phyloP scores from a whole-genome alignment of 2,888 invertebrate genomes.

The Beris chalybata region DNA sequence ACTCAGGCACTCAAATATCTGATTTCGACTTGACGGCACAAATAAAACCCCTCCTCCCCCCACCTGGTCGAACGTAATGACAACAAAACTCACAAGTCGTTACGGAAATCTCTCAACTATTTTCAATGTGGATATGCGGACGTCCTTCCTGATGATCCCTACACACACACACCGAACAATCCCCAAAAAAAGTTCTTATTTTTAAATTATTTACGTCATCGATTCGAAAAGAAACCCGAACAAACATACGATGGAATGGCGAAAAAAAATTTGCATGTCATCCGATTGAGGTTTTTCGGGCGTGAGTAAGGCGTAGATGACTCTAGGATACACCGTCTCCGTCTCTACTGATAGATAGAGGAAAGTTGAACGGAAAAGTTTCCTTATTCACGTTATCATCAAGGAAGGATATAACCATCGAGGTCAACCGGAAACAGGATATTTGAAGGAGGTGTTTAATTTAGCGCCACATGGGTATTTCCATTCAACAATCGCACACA shows the following conservation, averaged over 20 bases:
- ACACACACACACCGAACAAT: no score
- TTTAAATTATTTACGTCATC: conserved; percentile 16
- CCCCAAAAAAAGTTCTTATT: no score
- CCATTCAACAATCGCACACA: conserved; percentile 4
- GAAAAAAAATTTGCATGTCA: conserved; percentile 16
- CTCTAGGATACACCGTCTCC: no score
- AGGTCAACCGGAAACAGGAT: conserved; percentile 37
- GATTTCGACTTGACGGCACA: neutral
- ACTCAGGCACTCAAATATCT: conserved; percentile 22
- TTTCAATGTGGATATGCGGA: no score
- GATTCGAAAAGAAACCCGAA: neutral
- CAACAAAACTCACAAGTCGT: no score
- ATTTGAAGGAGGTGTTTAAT: conserved; percentile 39
- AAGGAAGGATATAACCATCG: conserved; percentile 31
- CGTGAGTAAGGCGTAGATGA: neutral
- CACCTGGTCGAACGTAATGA: no score
- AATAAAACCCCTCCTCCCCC: no score
- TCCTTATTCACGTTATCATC: conserved; percentile 19
- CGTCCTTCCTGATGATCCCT: no score
- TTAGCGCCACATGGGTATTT: conserved; percentile 32
- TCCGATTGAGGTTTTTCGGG: conserved; percentile 5
- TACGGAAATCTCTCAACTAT: no score
- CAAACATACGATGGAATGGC: conserved; percentile 6
- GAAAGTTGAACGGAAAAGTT: conserved; percentile 11
- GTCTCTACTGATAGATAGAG: neutral